phyloP scores from a whole-genome alignment of 2,888 invertebrate species.

The Norana najaformis region DNA sequence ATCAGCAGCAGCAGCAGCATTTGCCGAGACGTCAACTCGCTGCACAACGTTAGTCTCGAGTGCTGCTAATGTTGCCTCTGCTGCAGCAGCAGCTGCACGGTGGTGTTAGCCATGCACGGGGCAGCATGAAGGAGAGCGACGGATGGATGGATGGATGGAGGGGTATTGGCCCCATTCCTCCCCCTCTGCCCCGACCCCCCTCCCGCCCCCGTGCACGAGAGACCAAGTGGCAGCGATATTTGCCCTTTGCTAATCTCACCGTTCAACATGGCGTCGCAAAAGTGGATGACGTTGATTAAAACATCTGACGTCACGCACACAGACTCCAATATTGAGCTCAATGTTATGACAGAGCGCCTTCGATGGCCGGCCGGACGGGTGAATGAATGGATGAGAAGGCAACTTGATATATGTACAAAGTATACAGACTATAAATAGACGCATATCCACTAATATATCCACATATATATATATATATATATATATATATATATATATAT shows the following conservation, averaged over 20 bases:
- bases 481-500: too few relatives aligned
- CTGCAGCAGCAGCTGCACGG: not conserved
- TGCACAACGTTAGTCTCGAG: slow-evolving; percentile 13
- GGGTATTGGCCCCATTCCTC: not conserved
- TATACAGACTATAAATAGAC: too few relatives aligned
- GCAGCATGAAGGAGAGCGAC: not conserved
- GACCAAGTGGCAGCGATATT: not conserved
- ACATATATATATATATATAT: too few relatives aligned
- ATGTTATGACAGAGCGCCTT: too few relatives aligned
- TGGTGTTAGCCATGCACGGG: not conserved
- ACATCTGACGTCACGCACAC: slow-evolving; percentile 1
- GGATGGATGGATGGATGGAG: not conserved
- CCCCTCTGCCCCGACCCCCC: too few relatives aligned
- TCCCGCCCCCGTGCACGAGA: too few relatives aligned
- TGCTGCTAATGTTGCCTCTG: not conserved
- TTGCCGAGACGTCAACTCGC: slow-evolving; percentile 5
- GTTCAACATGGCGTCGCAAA: slow-evolving; percentile 13
- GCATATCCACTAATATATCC: too few relatives aligned
- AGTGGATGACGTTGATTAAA: slow-evolving; percentile 13
- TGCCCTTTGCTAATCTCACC: slow-evolving; percentile 7
- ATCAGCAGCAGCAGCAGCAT: not conserved
- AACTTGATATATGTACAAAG: not conserved
- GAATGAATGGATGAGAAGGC: not conserved
- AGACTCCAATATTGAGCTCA: slow-evolving; percentile 1
- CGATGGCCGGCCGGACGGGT: not conserved